phyloP scores from a whole-genome alignment of 2,113 vertebrate species.

The Madoqua kirkii region DNA sequence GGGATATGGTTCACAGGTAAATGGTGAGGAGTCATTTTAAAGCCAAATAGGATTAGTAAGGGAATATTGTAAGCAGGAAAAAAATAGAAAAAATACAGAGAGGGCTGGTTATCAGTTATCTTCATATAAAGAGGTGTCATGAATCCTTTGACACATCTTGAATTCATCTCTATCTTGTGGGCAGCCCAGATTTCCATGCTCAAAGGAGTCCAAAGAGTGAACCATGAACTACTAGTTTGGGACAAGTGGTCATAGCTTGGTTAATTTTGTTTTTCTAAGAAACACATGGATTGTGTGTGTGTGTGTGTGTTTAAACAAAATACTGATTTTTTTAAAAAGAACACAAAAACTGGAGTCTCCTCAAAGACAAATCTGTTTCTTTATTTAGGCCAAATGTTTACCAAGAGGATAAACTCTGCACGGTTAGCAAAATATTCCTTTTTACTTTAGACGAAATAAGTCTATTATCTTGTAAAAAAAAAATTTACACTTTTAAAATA shows the following conservation, averaged over 20 bases:
- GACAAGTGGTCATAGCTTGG: not conserved
- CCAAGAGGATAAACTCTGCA: not conserved
- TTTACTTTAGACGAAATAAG: not conserved
- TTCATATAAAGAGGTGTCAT: not conserved
- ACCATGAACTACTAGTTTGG: not conserved
- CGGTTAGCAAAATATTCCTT: not conserved
- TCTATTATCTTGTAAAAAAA: not conserved
- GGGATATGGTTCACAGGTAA: not conserved
- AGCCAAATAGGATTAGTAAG: not conserved
- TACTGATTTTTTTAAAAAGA: not conserved
- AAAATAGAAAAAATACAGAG: not conserved
- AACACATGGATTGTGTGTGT: not conserved
- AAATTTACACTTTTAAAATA: not conserved
- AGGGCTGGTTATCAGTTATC: rapidly evolving
- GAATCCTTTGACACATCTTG: not conserved
- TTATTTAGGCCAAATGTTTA: not conserved
- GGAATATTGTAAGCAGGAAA: not conserved
- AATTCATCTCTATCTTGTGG: not conserved
- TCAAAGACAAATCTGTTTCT: not conserved
- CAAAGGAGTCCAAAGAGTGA: not conserved
- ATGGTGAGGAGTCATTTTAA: not conserved
- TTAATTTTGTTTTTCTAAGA: not conserved
- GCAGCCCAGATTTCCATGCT: not conserved
- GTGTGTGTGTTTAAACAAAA: not conserved
- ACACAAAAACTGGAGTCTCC: not conserved